A percentile compares a stretch with the other conserved stretches of the same genome.
phyloP scores from a whole-genome alignment of 2,113 vertebrate species.

The Platichthys stellatus region DNA sequence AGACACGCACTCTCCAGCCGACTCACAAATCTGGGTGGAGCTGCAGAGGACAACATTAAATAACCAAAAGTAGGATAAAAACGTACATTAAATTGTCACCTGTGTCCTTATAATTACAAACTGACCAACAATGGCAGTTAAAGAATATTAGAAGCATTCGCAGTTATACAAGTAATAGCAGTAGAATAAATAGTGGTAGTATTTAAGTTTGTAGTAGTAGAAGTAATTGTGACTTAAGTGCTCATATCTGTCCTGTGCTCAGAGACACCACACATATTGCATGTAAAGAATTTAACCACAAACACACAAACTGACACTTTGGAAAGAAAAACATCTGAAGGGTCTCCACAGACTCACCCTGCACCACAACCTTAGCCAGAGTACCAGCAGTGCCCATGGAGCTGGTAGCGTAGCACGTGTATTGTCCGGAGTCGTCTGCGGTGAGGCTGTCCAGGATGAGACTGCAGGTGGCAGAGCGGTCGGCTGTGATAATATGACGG shows the following conservation, averaged over 20 bases:
- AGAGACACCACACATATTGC: too few species aligned
- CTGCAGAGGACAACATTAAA: conserved; percentile 71
- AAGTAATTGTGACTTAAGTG: not conserved
- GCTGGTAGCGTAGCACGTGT: conserved; percentile 91
- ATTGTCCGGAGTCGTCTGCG: conserved; percentile 89
- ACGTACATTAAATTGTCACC: too few species aligned
- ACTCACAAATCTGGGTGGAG: conserved; percentile 91
- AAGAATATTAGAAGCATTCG: too few species aligned
- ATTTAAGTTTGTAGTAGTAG: not conserved
- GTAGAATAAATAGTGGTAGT: too few species aligned
- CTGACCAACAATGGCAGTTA: too few species aligned
- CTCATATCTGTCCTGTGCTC: not conserved
- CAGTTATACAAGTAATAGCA: too few species aligned
- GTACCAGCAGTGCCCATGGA: conserved; percentile 89
- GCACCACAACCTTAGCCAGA: conserved; percentile 90
- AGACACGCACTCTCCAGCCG: conserved; percentile 88
- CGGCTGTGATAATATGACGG: conserved; percentile 91
- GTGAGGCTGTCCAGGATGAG: conserved; percentile 91
- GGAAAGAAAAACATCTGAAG: not conserved
- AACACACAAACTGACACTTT: too few species aligned
- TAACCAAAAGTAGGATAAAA: too few species aligned
- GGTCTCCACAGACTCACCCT: conserved; percentile 82
- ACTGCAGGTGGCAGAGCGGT: conserved; percentile 88
- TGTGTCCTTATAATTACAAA: too few species aligned
- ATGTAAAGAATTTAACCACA: too few species aligned